These are phyloP conservation scores for Umimayanthus kanabou DNA, from an alignment of 92 coral and sea anemone species.

Conservation along the genomic window DNA sequence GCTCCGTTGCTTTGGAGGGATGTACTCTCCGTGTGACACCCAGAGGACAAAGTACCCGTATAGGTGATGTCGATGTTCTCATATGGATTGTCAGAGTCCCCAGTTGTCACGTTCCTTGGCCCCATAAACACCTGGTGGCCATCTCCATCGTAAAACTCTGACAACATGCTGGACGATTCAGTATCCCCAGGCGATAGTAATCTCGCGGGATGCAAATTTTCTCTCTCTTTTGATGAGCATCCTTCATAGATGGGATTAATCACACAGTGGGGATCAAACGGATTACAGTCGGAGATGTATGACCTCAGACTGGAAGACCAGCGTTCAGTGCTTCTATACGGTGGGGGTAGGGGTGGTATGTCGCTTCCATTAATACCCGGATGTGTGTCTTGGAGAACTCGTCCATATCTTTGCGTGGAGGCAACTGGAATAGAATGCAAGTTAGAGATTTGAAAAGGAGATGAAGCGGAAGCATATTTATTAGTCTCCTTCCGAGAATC, in stretches of 20 bases:
- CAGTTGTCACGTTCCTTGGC: background rate
- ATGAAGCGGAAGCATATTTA: too few relatives aligned
- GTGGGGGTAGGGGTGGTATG: background rate
- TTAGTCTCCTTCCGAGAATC: too few relatives aligned
- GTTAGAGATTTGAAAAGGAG: too few relatives aligned
- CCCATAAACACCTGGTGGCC: background rate
- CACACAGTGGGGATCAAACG: slow-evolving; percentile 4
- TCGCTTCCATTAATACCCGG: background rate
- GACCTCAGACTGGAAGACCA: background rate
- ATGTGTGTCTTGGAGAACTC: background rate
- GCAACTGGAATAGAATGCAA: background rate
- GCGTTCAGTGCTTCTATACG: background rate
- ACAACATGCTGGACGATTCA: background rate
- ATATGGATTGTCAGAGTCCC: background rate
- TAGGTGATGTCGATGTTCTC: background rate
- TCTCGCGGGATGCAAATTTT: background rate
- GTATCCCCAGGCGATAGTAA: background rate
- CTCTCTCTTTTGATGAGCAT: background rate
- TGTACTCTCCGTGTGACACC: background rate
- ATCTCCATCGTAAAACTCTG: background rate
- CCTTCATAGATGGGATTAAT: slow-evolving; percentile 14
- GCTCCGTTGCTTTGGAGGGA: too few relatives aligned
- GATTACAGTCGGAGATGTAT: background rate
- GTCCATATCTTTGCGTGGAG: background rate
- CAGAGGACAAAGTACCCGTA: background rate